Conservation (phyloP, 2,113 vertebrate species). For the Microcebus ravelobensis region DNA sequence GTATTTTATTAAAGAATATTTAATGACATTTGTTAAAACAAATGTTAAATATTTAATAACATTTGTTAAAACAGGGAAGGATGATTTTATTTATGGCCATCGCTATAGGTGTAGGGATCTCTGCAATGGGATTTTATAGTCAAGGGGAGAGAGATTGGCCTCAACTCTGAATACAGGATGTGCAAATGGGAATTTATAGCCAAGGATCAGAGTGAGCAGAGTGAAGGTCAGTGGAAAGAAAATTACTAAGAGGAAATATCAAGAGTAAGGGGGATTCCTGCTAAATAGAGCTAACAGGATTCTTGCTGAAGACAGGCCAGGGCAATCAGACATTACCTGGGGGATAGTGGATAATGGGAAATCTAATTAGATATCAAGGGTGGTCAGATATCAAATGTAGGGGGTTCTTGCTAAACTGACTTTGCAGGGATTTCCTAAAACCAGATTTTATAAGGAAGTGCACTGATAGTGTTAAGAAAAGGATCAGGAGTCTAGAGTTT, state of each 20-base stretch:
- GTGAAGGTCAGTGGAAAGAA: not conserved
- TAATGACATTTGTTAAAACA: not conserved
- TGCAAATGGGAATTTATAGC: not conserved
- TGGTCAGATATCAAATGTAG: not conserved
- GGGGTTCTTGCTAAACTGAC: not conserved
- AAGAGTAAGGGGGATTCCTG: not conserved
- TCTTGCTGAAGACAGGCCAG: not conserved
- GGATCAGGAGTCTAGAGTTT: not conserved
- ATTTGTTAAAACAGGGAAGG: not conserved
- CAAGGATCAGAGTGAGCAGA: not conserved
- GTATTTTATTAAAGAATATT: not conserved
- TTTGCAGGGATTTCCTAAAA: not conserved
- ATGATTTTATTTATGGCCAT: not conserved
- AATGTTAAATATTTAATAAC: not conserved
- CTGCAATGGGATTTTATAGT: not conserved
- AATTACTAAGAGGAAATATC: not conserved
- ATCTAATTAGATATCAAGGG: not conserved
- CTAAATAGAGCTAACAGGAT: too few relatives aligned
- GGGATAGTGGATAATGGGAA: not conserved
- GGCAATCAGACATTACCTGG: not conserved
- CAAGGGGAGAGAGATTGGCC: not conserved
- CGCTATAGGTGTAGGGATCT: rapidly evolving
- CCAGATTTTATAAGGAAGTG: not conserved
- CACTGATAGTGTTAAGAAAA: not conserved
- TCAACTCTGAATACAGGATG: not conserved